phyloP scores from a whole-genome alignment of 2,113 vertebrate genomes.

The Corapipo altera region DNA sequence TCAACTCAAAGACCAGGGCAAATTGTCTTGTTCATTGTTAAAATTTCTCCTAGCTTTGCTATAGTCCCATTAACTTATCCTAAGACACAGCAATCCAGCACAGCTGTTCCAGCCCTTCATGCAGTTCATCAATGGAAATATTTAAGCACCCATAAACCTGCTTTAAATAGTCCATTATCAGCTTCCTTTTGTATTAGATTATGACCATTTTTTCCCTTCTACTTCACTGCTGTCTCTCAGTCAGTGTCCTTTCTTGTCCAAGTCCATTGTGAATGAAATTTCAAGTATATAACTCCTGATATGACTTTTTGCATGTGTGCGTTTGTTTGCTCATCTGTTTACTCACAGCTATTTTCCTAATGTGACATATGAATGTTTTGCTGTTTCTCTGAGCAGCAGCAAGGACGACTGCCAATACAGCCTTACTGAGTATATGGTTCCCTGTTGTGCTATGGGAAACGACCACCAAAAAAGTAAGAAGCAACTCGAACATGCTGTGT shows the following conservation, averaged over 20 bases:
- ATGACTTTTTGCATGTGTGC: not conserved
- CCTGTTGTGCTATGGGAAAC: not conserved
- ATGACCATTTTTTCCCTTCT: not conserved
- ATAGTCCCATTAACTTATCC: not conserved
- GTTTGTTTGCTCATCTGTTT: not conserved
- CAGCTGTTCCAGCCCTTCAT: not conserved
- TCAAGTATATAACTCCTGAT: not conserved
- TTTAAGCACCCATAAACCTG: not conserved
- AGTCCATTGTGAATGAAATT: not conserved
- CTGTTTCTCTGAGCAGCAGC: not conserved
- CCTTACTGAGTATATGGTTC: not conserved
- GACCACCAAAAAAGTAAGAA: not conserved
- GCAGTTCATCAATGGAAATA: not conserved
- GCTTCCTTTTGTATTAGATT: not conserved
- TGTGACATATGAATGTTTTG: not conserved
- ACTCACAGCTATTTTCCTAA: not conserved
- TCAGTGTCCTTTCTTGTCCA: not conserved
- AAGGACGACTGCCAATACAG: not conserved
- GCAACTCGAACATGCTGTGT: not conserved
- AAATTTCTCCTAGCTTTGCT: not conserved
- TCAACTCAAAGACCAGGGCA: not conserved
- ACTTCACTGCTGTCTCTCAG: not conserved
- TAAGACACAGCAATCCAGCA: not conserved
- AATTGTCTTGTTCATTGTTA: not conserved
- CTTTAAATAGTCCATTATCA: not conserved